Base-by-base conservation (phyloP, 2,113 vertebrate species). In the Thryonomys swinderianus region DNA sequence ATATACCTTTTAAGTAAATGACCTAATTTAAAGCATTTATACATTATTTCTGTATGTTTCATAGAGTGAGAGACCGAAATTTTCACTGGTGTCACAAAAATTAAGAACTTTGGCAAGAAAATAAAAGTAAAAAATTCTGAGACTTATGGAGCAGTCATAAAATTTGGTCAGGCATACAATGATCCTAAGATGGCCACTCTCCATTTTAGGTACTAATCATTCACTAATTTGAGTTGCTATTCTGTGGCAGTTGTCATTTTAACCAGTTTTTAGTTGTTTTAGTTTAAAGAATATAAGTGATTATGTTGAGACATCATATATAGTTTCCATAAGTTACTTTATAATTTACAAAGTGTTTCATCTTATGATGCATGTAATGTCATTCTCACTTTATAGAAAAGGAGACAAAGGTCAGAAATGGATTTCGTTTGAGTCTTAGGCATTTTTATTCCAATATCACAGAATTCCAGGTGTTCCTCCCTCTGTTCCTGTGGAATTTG, bases 261-360 rank as follows among this genome's bases (percentile, higher is more conserved):
- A 76, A 32, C 95, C 32, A 92, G n/a, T 78, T 94, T 85, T 81
- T 40, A 88, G 82, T 91, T 94, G 23, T 95, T 96, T 95, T n/a
- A 76, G 10, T 57, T 90, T 80, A 66, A 90, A 88, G 27, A 92
- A 40, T 16, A 81, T 92, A 71, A 79, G 4, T 81, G 34, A 62
- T 91, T 51, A 48, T 61, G 5, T 61, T 55, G 61, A 82, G 67
- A 81, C 80, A 59, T 30, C 8, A 55, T 76, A 34, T 83, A 7
- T 80, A 74, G 34, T 94, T 88, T 90, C 57, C 34, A 59, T 93
- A 48, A 85, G 94, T 96, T 89, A 18, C 78, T 48, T 89, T 90
- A 32, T 45, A 83, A 25, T 91, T 78, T 93, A 86, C 1, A 51
- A 23, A 90, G 30, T 74, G 16, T 71, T 86, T 94, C 17, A 51